These are phyloP conservation scores for Spodoptera frugiperda DNA, from an alignment of 1,140 invertebrate genomes.

Conservation along the genomic window DNA sequence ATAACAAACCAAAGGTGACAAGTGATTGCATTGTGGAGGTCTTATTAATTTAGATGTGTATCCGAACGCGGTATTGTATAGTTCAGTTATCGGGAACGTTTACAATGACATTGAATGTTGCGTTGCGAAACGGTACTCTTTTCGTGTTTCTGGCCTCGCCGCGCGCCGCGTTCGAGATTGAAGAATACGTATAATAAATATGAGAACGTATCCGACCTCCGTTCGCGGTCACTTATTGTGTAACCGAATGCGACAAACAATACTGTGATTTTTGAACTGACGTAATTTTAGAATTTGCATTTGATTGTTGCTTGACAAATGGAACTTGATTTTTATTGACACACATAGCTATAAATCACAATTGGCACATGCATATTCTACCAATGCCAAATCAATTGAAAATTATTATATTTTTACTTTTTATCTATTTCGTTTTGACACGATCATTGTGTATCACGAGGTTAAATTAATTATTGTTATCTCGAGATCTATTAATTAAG, in stretches of 20 bases:
- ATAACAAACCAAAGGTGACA: constrained; percentile 8
- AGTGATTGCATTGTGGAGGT: neutral
- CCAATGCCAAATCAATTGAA: constrained; percentile 35
- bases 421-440: constrained; percentile 2
- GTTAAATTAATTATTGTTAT: constrained; percentile 12
- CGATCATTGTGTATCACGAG: constrained; percentile 6
- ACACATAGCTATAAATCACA: constrained; percentile 9
- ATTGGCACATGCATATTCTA: constrained; percentile 28
- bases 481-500: neutral
- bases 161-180: constrained; percentile 68
- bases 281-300: constrained; percentile 51
- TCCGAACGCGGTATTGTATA: constrained; percentile 51
- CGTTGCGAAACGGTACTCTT: constrained; percentile 83
- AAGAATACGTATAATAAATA: constrained; percentile 85
- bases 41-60: constrained; percentile 1
- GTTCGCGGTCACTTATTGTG: constrained; percentile 81
- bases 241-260: constrained; percentile 79
- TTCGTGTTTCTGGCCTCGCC: constrained; percentile 81
- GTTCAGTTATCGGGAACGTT: constrained; percentile 63
- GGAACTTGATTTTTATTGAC: constrained; percentile 34
- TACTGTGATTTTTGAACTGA: constrained; percentile 65
- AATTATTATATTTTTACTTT: constrained; percentile 11
- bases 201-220: constrained; percentile 82
- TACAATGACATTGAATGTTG: constrained; percentile 81
- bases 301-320: constrained; percentile 32